Conservation (phyloP, 1,140 invertebrate genomes). For the Hormaphis cornu region DNA sequence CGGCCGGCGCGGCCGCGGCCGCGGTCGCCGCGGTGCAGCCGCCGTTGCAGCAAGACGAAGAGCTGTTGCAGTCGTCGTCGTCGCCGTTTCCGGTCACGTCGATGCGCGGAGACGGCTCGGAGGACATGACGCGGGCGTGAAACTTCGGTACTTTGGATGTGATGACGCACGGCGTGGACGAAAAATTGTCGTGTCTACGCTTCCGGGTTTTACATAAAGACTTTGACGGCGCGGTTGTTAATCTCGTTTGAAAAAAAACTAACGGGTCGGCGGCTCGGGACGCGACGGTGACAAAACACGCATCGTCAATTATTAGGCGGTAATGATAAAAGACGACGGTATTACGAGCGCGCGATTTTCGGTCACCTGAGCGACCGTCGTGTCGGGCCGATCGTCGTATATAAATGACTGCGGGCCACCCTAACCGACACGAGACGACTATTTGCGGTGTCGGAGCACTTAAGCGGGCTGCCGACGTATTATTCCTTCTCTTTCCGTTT, state of each 20-base stretch:
- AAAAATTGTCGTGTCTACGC: too few species aligned
- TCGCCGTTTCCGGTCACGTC: slow-evolving; percentile 1
- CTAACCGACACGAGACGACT: slow-evolving; percentile 6
- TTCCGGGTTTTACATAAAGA: too few species aligned
- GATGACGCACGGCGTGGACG: background rate
- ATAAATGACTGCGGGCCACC: too few species aligned
- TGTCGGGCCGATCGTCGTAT: slow-evolving; percentile 1
- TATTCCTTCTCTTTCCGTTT: background rate
- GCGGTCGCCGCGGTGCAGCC: slow-evolving; percentile 50
- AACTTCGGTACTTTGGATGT: background rate
- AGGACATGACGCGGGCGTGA: slow-evolving; percentile 37
- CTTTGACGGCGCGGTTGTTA: too few species aligned
- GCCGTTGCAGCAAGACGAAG: slow-evolving; percentile 49
- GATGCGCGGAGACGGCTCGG: slow-evolving; percentile 33
- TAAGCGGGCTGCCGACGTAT: slow-evolving; percentile 2
- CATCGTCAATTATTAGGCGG: too few species aligned
- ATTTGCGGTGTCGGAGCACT: slow-evolving; percentile 28
- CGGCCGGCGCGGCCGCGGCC: slow-evolving; percentile 63
- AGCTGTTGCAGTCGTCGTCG: slow-evolving; percentile 12
- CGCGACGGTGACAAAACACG: too few species aligned
- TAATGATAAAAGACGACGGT: too few species aligned
- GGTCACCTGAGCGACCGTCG: slow-evolving; percentile 14
- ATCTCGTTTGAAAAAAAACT: too few species aligned
- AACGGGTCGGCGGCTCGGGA: too few species aligned
- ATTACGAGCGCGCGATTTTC: slow-evolving; percentile 22